Percentiles rank a stretch among this genome's conserved stretches.
Evolutionary conservation across 2,113 vertebrate genomes (phyloP).

Genomic region (Sylvilagus bachmani): DNA sequence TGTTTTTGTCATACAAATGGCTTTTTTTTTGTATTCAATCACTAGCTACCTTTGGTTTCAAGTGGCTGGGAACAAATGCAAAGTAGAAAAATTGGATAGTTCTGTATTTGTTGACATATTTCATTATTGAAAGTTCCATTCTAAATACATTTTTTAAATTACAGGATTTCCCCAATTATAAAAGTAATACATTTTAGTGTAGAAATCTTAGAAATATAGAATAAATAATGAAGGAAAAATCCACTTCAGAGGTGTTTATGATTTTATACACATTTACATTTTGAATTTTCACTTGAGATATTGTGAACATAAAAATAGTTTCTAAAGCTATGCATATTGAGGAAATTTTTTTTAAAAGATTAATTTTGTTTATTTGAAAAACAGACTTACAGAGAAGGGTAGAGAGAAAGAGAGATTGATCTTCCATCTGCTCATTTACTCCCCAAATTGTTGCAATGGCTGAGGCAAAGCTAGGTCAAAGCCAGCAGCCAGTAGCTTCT

Average conservation of each 20-base stretch:
- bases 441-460: no score
- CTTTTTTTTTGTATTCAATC: background rate
- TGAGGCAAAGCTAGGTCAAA: no score
- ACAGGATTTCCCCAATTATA: background rate
- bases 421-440: no score
- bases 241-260: background rate
- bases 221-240: background rate
- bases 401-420: no score
- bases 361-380: no score
- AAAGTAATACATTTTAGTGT: background rate
- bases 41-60: background rate
- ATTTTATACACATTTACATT: constrained; percentile 26
- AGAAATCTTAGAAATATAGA: background rate
- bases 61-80: background rate
- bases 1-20: background rate
- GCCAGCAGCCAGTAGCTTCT: no score
- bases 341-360: no score
- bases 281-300: constrained; percentile 28
- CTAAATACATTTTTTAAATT: background rate
- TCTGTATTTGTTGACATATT: background rate
- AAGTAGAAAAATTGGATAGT: background rate
- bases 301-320: constrained; percentile 1
- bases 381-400: no score
- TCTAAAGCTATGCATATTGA: background rate
- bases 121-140: background rate